Conservation (phyloP, 2,113 vertebrate species). For the Charadrius vociferus region DNA sequence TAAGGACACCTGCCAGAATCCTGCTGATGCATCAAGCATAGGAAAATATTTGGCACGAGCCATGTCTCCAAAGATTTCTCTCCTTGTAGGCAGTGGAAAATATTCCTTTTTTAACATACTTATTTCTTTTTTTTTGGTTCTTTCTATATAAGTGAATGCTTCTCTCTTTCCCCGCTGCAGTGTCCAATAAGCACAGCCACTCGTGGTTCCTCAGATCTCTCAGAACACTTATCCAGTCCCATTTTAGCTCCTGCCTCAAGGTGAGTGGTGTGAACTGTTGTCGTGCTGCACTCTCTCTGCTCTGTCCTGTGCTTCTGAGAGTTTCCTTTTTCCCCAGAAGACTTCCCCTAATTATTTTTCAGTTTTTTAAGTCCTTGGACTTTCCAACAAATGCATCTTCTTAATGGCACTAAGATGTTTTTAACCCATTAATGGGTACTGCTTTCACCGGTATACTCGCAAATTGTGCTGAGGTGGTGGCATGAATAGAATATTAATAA, state of each 20-base stretch:
- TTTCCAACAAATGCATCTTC: not conserved
- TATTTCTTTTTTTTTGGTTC: not conserved
- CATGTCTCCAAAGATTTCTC: constrained; percentile 4
- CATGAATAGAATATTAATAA: not conserved
- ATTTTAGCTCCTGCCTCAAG: constrained; percentile 18
- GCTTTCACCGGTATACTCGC: not conserved
- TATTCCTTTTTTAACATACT: not conserved
- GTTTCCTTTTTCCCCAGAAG: not conserved
- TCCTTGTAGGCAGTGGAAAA: constrained; percentile 49
- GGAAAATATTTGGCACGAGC: constrained; percentile 35
- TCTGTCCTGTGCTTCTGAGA: not conserved
- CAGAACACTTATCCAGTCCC: not conserved
- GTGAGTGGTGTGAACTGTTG: not conserved
- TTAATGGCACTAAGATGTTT: not conserved
- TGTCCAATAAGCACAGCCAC: not conserved
- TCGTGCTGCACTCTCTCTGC: not conserved
- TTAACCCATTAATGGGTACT: not conserved
- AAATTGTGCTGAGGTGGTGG: not conserved
- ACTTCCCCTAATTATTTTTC: not conserved
- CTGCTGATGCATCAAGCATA: constrained; percentile 31
- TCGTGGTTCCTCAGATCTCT: not conserved
- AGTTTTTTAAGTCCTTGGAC: not conserved
- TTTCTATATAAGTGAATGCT: not conserved
- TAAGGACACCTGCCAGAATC: constrained; percentile 55
- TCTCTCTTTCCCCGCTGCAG: not conserved